Conservation (phyloP, 2,797 vertebrate genomes). For the Argentina silus region DNA sequence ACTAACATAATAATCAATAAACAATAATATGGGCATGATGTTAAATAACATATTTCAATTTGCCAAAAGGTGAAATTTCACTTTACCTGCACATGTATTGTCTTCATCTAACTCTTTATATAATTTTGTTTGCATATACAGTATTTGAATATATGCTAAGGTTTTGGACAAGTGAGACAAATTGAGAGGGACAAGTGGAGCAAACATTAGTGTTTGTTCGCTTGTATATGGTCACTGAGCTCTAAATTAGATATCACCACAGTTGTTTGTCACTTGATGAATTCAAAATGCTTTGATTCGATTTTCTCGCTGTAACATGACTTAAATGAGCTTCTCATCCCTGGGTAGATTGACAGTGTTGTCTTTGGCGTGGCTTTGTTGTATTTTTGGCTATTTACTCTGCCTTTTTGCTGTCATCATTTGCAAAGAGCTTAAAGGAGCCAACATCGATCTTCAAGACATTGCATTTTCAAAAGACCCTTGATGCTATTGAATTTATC, state of each 20-base stretch:
- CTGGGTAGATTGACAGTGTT: constrained; percentile 64
- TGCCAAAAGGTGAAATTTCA: too few relatives aligned
- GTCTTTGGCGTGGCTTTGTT: constrained; percentile 66
- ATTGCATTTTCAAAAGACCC: constrained; percentile 29
- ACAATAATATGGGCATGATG: too few relatives aligned
- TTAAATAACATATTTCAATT: too few relatives aligned
- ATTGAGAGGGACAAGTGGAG: constrained; percentile 69
- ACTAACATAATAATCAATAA: too few relatives aligned
- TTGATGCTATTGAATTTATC: constrained; percentile 6
- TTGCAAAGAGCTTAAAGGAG: constrained; percentile 51
- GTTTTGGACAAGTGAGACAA: constrained; percentile 22
- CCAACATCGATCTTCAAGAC: constrained; percentile 58
- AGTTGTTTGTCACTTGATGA: constrained; percentile 46
- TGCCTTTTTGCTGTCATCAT: constrained; percentile 65
- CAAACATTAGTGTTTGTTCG: constrained; percentile 66
- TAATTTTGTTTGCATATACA: too few relatives aligned
- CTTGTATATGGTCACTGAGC: constrained; percentile 45
- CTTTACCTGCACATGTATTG: too few relatives aligned
- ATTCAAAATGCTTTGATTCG: constrained; percentile 49
- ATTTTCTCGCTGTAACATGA: constrained; percentile 58
- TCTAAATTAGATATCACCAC: constrained; percentile 60
- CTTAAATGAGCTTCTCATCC: constrained; percentile 64
- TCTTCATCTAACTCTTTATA: too few relatives aligned
- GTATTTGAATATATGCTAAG: too few relatives aligned
- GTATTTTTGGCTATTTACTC: constrained; percentile 77